Evolutionary conservation across 2,113 vertebrate species (phyloP), one percentile per base, ranked within the genome.

Genomic region (Ovibos moschatus): DNA sequence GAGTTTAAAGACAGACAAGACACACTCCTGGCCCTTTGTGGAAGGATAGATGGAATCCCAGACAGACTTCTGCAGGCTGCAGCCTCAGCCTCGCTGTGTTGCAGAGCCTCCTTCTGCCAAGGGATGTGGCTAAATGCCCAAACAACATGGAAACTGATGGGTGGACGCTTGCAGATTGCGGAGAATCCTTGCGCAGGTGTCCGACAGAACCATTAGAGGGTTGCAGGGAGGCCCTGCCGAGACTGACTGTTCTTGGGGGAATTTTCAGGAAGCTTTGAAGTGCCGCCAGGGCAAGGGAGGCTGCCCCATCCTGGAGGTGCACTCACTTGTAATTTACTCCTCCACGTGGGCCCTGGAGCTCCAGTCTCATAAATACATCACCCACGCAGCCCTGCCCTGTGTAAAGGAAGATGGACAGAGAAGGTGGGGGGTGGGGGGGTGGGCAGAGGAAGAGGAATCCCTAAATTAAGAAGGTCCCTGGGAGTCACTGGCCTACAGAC

Each of bases 381-480:
- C 95, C n/a, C 0, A 23, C 45, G 5, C 53, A 40, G 28, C 95
- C 97, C 94, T 30, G 3, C 51, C 91, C 89, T 3, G 87, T 50
- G 40, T 50, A 30, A 9, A 78, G 97, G 36, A 95, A 94, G 97
- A 98, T 95, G 33, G 89, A 79, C 3, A 17, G 97, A 50, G 82
- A 91, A 62, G 60, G 13, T 62, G 28, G 58, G 7, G 87, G 83
- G n/a, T 36, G 82, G 85, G 62, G 79, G 30, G 33, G 85, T 76
- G 1, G 33, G 30, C 19, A 23, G 76, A 89, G 91, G 98, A 98
- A 97, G 97, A 98, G 98, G 98, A 96, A 96, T 98, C 57, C 19
- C 89, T 91, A 67, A 67, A 97, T 98, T 74, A 98, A 98, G 97
- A 85, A 87, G 98, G 97, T 97, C 97, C 57, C 17, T 3, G 98